These are phyloP conservation scores for Syngnathus floridae DNA, from an alignment of 2,113 vertebrate genomes.

Conservation along the genomic window DNA sequence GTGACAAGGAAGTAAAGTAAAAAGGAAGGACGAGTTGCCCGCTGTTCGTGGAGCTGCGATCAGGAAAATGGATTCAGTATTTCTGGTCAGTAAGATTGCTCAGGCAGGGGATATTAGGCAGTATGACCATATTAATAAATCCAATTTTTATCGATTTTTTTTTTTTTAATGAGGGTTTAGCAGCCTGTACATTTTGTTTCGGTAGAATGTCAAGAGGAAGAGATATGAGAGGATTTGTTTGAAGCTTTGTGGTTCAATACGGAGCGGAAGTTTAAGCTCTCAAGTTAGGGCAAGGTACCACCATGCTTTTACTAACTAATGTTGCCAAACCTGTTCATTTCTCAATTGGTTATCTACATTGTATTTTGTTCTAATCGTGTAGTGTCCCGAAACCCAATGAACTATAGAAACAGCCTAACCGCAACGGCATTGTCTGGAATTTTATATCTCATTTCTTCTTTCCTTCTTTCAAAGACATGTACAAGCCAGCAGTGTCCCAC, in stretches of 20 bases:
- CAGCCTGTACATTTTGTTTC: constrained; percentile 30
- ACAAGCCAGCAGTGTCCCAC: constrained; percentile 96
- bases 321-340: too few relatives aligned
- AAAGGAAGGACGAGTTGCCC: constrained; percentile 5
- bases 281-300: too few relatives aligned
- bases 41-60: constrained; percentile 15
- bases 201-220: constrained; percentile 22
- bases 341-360: too few relatives aligned
- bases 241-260: constrained; percentile 15
- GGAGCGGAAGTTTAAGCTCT: too few relatives aligned
- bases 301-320: too few relatives aligned
- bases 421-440: background rate
- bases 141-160: constrained; percentile 43
- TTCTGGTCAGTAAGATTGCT: constrained; percentile 24
- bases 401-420: background rate
- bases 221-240: constrained; percentile 22
- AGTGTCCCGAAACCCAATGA: too few relatives aligned
- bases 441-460: background rate
- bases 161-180: constrained; percentile 17
- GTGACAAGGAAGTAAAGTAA: background rate
- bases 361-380: background rate
- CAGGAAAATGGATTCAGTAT: constrained; percentile 31
- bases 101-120: constrained; percentile 16
- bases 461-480: constrained; percentile 73
- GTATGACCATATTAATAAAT: constrained; percentile 34